Evolutionary conservation across 1,140 invertebrate genomes (phyloP).

Genomic region (Colletes latitarsis): DNA sequence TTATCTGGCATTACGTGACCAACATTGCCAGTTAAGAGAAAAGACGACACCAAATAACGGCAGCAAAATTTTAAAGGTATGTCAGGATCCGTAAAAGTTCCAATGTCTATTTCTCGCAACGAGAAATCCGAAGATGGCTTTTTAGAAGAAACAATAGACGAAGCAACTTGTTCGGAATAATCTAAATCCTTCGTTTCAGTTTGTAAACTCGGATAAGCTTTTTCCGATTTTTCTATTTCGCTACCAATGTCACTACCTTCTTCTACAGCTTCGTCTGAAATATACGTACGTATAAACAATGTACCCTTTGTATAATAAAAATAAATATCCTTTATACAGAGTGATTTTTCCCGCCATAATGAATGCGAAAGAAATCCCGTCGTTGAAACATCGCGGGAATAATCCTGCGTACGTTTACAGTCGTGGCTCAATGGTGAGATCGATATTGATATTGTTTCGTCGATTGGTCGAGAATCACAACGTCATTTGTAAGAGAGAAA

Average conservation of each 20-base stretch:
- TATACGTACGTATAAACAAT: slow-evolving; percentile 25
- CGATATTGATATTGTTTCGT: no score
- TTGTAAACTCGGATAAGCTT: slow-evolving; percentile 48
- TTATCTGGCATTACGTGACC: slow-evolving; percentile 85
- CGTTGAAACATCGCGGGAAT: no score
- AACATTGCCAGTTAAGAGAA: slow-evolving; percentile 86
- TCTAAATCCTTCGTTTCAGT: slow-evolving; percentile 59
- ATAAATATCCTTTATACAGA: neutral
- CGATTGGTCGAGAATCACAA: no score
- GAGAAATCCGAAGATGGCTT: slow-evolving; percentile 56
- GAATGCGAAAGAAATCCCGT: no score
- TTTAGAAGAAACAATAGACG: slow-evolving; percentile 59
- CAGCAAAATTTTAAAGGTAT: slow-evolving; percentile 88
- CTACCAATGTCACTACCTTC: slow-evolving; percentile 66
- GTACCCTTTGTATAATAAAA: slow-evolving; percentile 14
- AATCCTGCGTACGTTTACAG: no score
- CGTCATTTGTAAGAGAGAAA: no score
- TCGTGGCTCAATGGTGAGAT: no score
- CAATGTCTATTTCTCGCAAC: slow-evolving; percentile 84
- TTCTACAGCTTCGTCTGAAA: slow-evolving; percentile 64
- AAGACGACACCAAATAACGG: slow-evolving; percentile 88
- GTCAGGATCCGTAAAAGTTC: slow-evolving; percentile 85
- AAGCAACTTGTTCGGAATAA: slow-evolving; percentile 52
- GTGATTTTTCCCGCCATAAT: no score
- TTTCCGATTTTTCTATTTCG: slow-evolving; percentile 64